Evolutionary conservation across 2,888 invertebrate genomes (phyloP), one percentile per base, ranked within the genome.

Genomic region (Peribatodes rhomboidaria): DNA sequence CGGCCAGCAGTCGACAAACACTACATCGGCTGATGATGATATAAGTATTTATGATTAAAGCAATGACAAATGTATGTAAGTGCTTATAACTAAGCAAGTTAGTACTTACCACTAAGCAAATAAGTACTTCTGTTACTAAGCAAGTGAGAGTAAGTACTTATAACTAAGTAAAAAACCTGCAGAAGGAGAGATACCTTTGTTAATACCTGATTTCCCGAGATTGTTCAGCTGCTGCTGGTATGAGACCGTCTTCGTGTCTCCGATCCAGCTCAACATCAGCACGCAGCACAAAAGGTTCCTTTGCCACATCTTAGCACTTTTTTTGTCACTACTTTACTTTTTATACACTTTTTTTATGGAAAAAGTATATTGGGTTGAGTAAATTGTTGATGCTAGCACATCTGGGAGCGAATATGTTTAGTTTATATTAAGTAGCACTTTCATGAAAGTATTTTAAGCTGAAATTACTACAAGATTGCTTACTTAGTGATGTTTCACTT

Each of bases 211-310:
- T 69, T 91, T 91, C 35, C 81, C 85, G 66, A 86, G 72, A 57
- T 73, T 79, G 66, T 81, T 82, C 53, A 87, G 72, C 11, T 84
- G 73, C 66, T 85, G 86, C 65, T 84, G 86, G 70, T 84, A 89
- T 56, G 69, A 71, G 65, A 87, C 89, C 0, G 91, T 87, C 58
- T 83, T 83, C 27, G 88, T 86, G 61, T 85, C 80, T 13, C 82
- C 87, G 35, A 91, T 83, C 81, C 87, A 92, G 61, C 83, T 80
- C 82, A 88, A 81, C 76, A 90, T 71, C 27, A 92, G 70, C 60
- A 85, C 69, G 37, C 81, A 77, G 59, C 83, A 84, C 65, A 89
- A 33, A 39, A 82, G 65, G 62, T 84, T 82, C 55, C 77, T 80
- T 78, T 84, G 84, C 74, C 81, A 83, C 92, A 92, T 91, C 78